Evolutionary conservation across 2,888 invertebrate species (phyloP).

Genomic region (Alcis repandata): DNA sequence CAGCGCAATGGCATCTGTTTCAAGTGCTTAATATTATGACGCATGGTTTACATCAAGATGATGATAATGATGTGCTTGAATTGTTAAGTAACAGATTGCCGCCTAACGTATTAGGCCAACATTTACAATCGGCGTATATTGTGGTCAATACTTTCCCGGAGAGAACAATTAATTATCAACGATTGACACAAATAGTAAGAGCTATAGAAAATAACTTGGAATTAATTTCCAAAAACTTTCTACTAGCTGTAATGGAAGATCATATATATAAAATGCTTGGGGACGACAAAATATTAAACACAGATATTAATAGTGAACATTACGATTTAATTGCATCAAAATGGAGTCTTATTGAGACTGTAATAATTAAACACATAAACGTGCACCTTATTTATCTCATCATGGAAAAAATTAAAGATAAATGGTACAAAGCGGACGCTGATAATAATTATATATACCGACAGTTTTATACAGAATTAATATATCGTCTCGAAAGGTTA

Average conservation of each 20-base stretch:
- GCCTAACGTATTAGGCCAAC: not conserved
- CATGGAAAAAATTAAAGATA: not conserved
- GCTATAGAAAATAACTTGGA: not conserved
- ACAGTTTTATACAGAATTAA: slow-evolving; percentile 4
- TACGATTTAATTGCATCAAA: not conserved
- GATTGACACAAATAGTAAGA: not conserved
- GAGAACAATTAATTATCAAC: not conserved
- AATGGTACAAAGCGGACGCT: slow-evolving; percentile 4
- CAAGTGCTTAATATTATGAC: slow-evolving; percentile 60
- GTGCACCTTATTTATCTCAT: not conserved
- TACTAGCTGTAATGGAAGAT: slow-evolving; percentile 7
- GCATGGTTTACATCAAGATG: slow-evolving; percentile 57
- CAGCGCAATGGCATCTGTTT: slow-evolving; percentile 53
- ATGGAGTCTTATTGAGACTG: slow-evolving; percentile 13
- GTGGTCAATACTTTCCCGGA: slow-evolving; percentile 39
- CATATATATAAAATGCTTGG: slow-evolving; percentile 11
- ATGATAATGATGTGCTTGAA: slow-evolving; percentile 58
- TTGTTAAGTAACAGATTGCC: slow-evolving; percentile 40
- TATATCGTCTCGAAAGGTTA: not conserved
- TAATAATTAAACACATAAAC: slow-evolving; percentile 1
- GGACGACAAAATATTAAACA: not conserved
- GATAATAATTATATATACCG: slow-evolving; percentile 1
- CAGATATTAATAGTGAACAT: not conserved
- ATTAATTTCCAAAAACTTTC: not conserved
- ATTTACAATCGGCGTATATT: slow-evolving; percentile 6